Evolutionary conservation across 2,888 invertebrate genomes (phyloP).

Genomic region (Trilocha varians): DNA sequence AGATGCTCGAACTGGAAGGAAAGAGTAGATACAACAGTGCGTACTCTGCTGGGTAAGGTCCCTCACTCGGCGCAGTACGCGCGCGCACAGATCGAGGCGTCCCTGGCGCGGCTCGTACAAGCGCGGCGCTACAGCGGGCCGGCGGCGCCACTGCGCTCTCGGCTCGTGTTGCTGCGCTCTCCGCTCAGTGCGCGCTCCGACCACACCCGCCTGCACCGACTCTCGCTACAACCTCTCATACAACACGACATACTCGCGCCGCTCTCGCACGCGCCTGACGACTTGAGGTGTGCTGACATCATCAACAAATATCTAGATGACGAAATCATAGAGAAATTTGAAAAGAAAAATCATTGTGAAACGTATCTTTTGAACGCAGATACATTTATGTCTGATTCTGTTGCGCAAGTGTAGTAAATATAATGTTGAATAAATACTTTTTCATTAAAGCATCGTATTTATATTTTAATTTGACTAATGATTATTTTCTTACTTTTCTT

Average conservation of each 20-base stretch:
- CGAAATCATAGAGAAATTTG: slow-evolving; percentile 23
- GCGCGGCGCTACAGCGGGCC: slow-evolving; percentile 14
- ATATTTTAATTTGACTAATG: no score
- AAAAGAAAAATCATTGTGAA: slow-evolving; percentile 33
- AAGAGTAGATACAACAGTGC: slow-evolving; percentile 20
- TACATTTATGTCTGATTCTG: no score
- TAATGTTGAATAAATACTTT: no score
- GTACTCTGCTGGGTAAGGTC: slow-evolving; percentile 22
- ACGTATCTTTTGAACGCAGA: slow-evolving; percentile 27
- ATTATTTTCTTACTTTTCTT: no score
- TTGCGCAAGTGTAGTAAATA: no score
- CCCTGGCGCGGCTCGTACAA: slow-evolving; percentile 23
- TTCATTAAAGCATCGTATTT: no score
- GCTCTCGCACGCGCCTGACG: slow-evolving; percentile 20
- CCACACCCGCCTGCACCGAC: neutral
- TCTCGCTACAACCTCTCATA: slow-evolving; percentile 16
- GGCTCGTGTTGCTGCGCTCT: slow-evolving; percentile 26
- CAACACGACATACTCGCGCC: slow-evolving; percentile 27
- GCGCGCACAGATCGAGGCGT: slow-evolving; percentile 25
- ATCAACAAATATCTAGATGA: slow-evolving; percentile 32
- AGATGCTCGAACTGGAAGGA: slow-evolving; percentile 13
- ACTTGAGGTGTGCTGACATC: slow-evolving; percentile 29
- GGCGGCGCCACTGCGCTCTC: slow-evolving; percentile 21
- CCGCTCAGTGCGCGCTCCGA: neutral
- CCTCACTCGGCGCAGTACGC: slow-evolving; percentile 34